phyloP scores from a whole-genome alignment of 2,888 invertebrate genomes.

The Erebia aethiops region DNA sequence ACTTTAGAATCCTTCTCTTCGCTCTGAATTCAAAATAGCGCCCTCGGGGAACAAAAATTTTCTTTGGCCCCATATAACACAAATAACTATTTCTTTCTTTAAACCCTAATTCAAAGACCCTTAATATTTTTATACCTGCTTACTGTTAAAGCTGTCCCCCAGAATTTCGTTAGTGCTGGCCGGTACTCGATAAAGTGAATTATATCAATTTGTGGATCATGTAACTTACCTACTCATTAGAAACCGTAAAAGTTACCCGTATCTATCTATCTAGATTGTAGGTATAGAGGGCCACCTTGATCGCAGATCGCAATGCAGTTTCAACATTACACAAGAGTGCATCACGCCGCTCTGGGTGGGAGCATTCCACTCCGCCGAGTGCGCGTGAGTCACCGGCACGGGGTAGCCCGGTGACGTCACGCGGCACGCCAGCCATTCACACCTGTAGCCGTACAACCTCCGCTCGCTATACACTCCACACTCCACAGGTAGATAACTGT shows the following conservation, averaged over 20 bases:
- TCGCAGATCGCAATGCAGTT: not conserved
- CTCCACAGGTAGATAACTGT: not conserved
- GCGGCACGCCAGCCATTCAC: not conserved
- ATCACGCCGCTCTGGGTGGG: not conserved
- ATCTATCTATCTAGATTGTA: not conserved
- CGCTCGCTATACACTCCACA: not conserved
- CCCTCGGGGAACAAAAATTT: no score
- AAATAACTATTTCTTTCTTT: no score
- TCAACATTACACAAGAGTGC: conserved; percentile 26
- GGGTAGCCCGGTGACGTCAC: conserved; percentile 27
- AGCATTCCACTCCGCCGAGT: not conserved
- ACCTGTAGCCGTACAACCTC: not conserved
- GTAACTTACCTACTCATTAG: not conserved
- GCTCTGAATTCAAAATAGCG: no score
- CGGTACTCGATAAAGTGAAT: no score
- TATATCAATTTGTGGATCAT: no score
- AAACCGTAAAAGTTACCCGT: not conserved
- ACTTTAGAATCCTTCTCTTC: no score
- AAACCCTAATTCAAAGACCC: no score
- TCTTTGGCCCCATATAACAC: no score
- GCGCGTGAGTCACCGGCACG: conserved; percentile 18
- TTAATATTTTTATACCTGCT: no score
- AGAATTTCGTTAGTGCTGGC: no score
- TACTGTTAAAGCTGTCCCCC: no score
- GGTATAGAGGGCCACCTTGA: not conserved